Evolutionary conservation across 2,797 vertebrate genomes (phyloP).

Genomic region (Tapirus indicus): DNA sequence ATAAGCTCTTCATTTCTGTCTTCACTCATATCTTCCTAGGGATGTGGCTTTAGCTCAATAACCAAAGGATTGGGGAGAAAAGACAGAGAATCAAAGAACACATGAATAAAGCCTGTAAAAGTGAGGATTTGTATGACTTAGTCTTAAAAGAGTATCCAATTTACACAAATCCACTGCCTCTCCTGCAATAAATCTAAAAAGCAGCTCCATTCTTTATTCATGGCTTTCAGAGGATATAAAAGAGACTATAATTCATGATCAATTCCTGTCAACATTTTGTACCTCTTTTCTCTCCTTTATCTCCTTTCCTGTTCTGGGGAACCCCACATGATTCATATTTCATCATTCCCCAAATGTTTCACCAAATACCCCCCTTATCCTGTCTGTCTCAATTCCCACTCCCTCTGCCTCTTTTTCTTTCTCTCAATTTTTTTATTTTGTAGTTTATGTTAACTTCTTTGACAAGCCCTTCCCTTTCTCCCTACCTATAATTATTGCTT

Average conservation of each 20-base stretch:
- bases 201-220: neutral
- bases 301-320: neutral
- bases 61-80: neutral
- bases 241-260: neutral
- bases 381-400: neutral
- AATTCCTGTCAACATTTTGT: neutral
- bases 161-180: neutral
- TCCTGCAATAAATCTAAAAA: neutral
- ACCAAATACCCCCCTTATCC: neutral
- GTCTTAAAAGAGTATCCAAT: neutral
- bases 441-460: neutral
- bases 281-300: neutral
- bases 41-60: neutral
- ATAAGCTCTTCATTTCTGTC: neutral
- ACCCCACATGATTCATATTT: neutral
- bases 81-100: neutral
- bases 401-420: neutral
- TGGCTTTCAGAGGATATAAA: neutral
- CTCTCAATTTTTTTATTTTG: neutral
- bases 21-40: neutral
- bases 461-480: neutral
- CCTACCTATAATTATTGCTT: neutral
- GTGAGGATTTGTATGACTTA: neutral
- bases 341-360: neutral
- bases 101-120: neutral